phyloP scores from a whole-genome alignment of 2,797 vertebrate species.

The Vireo griseus region DNA sequence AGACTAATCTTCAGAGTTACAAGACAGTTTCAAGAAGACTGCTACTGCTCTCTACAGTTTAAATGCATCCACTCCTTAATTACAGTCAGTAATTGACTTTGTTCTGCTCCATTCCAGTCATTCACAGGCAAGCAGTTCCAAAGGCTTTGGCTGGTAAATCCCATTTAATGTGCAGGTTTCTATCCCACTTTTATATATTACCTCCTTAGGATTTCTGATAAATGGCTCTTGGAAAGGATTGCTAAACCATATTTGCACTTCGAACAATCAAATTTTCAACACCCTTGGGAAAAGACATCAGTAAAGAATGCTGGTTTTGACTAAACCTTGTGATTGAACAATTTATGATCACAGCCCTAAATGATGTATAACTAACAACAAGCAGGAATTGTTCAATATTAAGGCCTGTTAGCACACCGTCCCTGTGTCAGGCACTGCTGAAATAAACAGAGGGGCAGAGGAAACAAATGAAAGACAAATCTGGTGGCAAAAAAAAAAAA shows the following conservation, averaged over 20 bases:
- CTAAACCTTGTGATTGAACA: constrained; percentile 72
- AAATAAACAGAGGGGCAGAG: neutral
- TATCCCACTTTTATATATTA: constrained; percentile 69
- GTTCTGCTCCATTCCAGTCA: constrained; percentile 75
- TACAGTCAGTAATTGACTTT: constrained; percentile 82
- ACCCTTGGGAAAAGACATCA: constrained; percentile 68
- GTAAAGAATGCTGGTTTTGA: constrained; percentile 72
- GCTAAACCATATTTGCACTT: constrained; percentile 77
- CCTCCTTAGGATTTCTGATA: constrained; percentile 74
- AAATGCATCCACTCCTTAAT: constrained; percentile 85
- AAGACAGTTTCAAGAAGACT: constrained; percentile 87
- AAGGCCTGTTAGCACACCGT: neutral
- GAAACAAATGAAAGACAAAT: constrained; percentile 22
- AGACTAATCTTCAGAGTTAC: constrained; percentile 73
- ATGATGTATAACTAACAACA: constrained; percentile 67
- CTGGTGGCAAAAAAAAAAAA: neutral
- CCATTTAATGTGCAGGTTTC: constrained; percentile 73
- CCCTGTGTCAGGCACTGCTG: neutral
- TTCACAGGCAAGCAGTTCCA: constrained; percentile 72
- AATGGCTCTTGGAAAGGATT: constrained; percentile 74
- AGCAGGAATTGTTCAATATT: constrained; percentile 43
- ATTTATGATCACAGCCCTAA: constrained; percentile 72
- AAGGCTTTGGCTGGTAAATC: constrained; percentile 74
- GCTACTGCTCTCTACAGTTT: constrained; percentile 99
- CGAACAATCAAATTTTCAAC: constrained; percentile 76